A percentile compares a stretch with the other conserved stretches of the same genome.
Conservation (phyloP, 2,888 invertebrate genomes). For the Trisateles emortualis region DNA sequence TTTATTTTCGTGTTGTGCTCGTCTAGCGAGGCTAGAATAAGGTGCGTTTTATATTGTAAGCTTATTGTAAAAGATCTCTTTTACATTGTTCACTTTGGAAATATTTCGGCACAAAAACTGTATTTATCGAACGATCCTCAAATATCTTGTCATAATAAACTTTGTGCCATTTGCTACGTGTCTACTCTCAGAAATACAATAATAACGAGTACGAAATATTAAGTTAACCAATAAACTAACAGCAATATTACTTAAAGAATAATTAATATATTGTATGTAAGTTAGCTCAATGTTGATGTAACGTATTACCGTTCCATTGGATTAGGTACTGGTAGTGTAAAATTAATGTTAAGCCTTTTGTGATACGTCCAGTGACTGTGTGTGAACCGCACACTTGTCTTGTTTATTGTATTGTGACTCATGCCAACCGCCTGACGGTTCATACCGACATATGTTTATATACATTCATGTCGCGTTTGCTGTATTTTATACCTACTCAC, state of each 20-base stretch:
- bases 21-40: slow-evolving; percentile 81
- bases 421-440: slow-evolving; percentile 50
- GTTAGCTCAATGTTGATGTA: slow-evolving; percentile 85
- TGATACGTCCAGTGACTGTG: slow-evolving; percentile 84
- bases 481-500: slow-evolving; percentile 48
- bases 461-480: slow-evolving; percentile 18
- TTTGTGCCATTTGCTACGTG: slow-evolving; percentile 80
- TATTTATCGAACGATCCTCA: slow-evolving; percentile 61
- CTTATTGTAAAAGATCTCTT: slow-evolving; percentile 66
- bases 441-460: not conserved
- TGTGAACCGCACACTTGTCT: slow-evolving; percentile 27
- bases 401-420: slow-evolving; percentile 47
- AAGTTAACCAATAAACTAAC: slow-evolving; percentile 82
- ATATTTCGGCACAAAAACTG: slow-evolving; percentile 69
- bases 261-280: slow-evolving; percentile 83
- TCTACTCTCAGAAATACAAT: slow-evolving; percentile 76
- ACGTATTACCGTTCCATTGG: slow-evolving; percentile 84
- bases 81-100: slow-evolving; percentile 54
- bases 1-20: slow-evolving; percentile 80
- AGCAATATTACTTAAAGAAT: slow-evolving; percentile 85
- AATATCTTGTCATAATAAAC: slow-evolving; percentile 83
- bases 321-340: slow-evolving; percentile 82
- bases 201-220: slow-evolving; percentile 68
- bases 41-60: slow-evolving; percentile 70
- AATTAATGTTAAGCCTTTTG: slow-evolving; percentile 79